A percentile compares a stretch with the other conserved stretches of the same genome.
Evolutionary conservation across 1,140 invertebrate genomes (phyloP).

Genomic region (Agraylea sexmaculata): DNA sequence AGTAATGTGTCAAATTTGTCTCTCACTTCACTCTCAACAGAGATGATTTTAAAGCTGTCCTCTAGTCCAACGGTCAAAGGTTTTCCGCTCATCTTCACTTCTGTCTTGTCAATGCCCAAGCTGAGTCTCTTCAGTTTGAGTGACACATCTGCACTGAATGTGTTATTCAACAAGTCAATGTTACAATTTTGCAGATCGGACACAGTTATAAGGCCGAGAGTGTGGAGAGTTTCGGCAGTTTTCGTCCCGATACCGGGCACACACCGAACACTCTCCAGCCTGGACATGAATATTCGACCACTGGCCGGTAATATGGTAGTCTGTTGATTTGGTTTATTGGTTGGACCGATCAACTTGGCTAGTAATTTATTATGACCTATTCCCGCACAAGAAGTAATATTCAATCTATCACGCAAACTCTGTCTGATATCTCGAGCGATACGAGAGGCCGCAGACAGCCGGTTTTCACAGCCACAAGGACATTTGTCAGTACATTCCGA

Average conservation of each 20-base stretch:
- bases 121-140: slow-evolving; percentile 53
- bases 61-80: slow-evolving; percentile 62
- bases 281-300: slow-evolving; percentile 48
- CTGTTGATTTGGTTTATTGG: slow-evolving; percentile 70
- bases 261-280: slow-evolving; percentile 43
- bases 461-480: slow-evolving; percentile 54
- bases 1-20: slow-evolving; percentile 53
- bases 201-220: slow-evolving; percentile 50
- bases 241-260: slow-evolving; percentile 64
- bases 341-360: slow-evolving; percentile 61
- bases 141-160: slow-evolving; percentile 54
- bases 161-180: slow-evolving; percentile 42
- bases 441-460: slow-evolving; percentile 51
- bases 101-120: slow-evolving; percentile 55
- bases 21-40: slow-evolving; percentile 55
- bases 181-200: slow-evolving; percentile 51
- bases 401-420: slow-evolving; percentile 49
- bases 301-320: slow-evolving; percentile 61
- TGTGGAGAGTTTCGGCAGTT: slow-evolving; percentile 47
- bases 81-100: slow-evolving; percentile 56
- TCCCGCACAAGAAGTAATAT: slow-evolving; percentile 68
- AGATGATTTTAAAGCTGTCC: slow-evolving; percentile 59
- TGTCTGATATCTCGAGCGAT: slow-evolving; percentile 60
- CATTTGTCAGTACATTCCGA: slow-evolving; percentile 37
- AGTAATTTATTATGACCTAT: slow-evolving; percentile 74